Evolutionary conservation across 2,888 invertebrate genomes (phyloP).

Genomic region (Hylaea fasciaria): DNA sequence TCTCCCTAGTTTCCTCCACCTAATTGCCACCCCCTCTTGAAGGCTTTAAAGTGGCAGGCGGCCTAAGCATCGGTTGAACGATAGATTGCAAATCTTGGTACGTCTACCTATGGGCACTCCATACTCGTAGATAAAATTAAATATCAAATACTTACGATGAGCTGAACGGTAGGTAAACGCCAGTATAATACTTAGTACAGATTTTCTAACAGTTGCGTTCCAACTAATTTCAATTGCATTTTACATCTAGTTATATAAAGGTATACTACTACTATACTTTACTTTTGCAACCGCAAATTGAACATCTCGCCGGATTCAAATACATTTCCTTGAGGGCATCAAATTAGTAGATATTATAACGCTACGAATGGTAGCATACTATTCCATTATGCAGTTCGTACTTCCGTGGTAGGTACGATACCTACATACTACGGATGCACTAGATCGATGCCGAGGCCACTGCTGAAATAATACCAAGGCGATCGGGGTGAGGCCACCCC

Average conservation of each 20-base stretch:
- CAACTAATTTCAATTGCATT: no score
- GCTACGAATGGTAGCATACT: background rate
- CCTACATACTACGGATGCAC: conserved; percentile 23
- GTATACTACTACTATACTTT: no score
- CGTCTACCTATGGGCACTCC: no score
- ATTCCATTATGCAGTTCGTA: background rate
- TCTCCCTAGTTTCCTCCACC: conserved; percentile 2
- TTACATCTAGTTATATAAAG: no score
- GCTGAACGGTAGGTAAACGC: no score
- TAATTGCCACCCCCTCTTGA: conserved; percentile 30
- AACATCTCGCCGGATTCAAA: conserved; percentile 14
- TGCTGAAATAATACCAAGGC: conserved; percentile 21
- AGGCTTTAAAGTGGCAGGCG: conserved; percentile 21
- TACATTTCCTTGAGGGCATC: conserved; percentile 8
- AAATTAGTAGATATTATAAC: no score
- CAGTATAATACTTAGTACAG: no score
- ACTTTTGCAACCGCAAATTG: no score
- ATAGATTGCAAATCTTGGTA: conserved; percentile 15
- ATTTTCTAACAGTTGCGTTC: no score
- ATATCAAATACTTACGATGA: no score
- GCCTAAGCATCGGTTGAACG: conserved; percentile 10
- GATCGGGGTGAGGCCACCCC: conserved; percentile 14
- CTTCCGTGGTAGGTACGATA: no score
- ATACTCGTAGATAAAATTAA: no score
- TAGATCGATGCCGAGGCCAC: conserved; percentile 23